Base-by-base conservation (phyloP, 2,888 invertebrate species). In the Mamestra brassicae region DNA sequence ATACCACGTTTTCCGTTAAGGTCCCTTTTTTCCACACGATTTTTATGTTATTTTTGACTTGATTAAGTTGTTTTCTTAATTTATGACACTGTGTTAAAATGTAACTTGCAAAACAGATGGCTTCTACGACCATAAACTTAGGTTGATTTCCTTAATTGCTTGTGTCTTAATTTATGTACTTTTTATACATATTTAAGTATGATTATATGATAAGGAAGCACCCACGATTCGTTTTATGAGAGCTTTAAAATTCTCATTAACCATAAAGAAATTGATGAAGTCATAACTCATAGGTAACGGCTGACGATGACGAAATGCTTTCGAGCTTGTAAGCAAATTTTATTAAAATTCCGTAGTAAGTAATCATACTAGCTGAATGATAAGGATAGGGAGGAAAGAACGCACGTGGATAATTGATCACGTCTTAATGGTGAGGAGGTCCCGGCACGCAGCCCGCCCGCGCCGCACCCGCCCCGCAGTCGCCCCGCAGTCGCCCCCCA, bases 371-470 rank as follows among this genome's bases (percentile, higher is more conserved):
- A 84, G 74, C 84, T 80, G 78, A 83, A 83, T 82, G 83, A 83
- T 80, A 72, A 69, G 81, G 85, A 84, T 76, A 65, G 78, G 82
- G 82, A 81, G 85, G 81, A 85, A 85, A 87, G 85, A 90, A 88
- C 88, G 89, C 88, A 88, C 89, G 88, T 88, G 87, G 91, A 90
- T 93, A 93, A 94, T 94, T 94, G 94, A 94, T 93, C 92, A 92
- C 92, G 91, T 93, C 92, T 92, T 92, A 89, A 91, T 90, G 88
- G 67, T 74, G 85, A 83, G 74, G 81, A 80, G 85, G 81, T n/a
- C 82, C 65, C 55, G 38, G 71, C 72, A 62, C 75, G 72, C 75
- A 78, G 77, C 76, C 81, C 84, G 67, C 10, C 42, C 71, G 71
- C 83, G 80, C 83, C 76, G 78, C 85, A 69, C 17, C n/a, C 67